Percentiles rank a stretch among this genome's conserved stretches.
phyloP scores from a whole-genome alignment of 2,888 invertebrate species.

The Stegana nigrithorax region DNA sequence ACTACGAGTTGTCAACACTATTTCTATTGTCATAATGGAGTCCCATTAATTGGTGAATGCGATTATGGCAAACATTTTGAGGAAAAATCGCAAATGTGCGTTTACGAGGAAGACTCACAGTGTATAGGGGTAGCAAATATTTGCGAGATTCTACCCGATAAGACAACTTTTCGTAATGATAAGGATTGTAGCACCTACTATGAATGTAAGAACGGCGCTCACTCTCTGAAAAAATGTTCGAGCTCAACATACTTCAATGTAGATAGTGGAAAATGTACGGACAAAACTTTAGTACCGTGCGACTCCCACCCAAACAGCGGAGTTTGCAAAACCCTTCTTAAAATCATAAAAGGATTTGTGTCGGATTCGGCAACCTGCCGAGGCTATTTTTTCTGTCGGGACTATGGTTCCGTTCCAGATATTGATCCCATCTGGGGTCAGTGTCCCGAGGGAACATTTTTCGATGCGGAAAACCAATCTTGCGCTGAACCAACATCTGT shows the following conservation, averaged over 20 bases:
- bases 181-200: conserved; percentile 53
- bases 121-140: conserved; percentile 55
- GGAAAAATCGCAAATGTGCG: conserved; percentile 47
- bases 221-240: conserved; percentile 27
- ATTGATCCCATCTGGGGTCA: conserved; percentile 53
- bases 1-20: conserved; percentile 50
- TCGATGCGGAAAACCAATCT: conserved; percentile 27
- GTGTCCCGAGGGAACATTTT: conserved; percentile 54
- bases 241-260: conserved; percentile 49
- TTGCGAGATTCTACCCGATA: conserved; percentile 50
- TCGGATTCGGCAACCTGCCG: conserved; percentile 55
- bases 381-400: conserved; percentile 54
- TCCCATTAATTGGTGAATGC: conserved; percentile 39
- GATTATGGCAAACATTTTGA: conserved; percentile 41
- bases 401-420: conserved; percentile 39
- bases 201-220: conserved; percentile 42
- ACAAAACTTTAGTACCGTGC: conserved; percentile 39
- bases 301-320: conserved; percentile 43
- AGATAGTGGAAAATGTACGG: conserved; percentile 39
- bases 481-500: conserved; percentile 44
- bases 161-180: conserved; percentile 46
- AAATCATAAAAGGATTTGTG: neutral
- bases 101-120: conserved; percentile 38
- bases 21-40: conserved; percentile 49
- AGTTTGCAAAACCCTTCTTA: conserved; percentile 35